These are phyloP conservation scores for Acanthococcus lagerstroemiae DNA, from an alignment of 2,888 invertebrate species.

Conservation along the genomic window DNA sequence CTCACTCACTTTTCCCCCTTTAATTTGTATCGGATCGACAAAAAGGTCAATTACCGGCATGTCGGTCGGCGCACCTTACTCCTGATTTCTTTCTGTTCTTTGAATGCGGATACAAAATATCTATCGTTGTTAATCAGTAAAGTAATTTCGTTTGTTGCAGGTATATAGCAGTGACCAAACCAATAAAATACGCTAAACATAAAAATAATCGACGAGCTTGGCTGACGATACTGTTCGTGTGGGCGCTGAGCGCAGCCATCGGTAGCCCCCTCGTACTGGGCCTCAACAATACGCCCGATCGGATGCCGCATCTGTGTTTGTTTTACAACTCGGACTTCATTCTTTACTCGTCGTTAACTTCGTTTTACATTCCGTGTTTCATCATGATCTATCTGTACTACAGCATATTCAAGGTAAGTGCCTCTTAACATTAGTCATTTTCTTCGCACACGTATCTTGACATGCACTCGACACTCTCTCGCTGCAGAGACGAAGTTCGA, in stretches of 20 bases:
- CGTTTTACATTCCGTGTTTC: slow-evolving; percentile 97
- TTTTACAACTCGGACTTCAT: slow-evolving; percentile 98
- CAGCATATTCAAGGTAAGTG: slow-evolving; percentile 86
- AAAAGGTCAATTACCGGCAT: too few species aligned
- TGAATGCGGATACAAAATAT: too few species aligned
- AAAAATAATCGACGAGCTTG: slow-evolving; percentile 90
- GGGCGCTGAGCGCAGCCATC: slow-evolving; percentile 91
- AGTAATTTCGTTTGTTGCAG: slow-evolving; percentile 50
- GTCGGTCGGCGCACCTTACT: too few species aligned
- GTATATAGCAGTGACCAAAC: slow-evolving; percentile 97
- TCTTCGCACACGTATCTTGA: too few species aligned
- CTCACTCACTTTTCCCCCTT: too few species aligned
- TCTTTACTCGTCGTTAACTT: slow-evolving; percentile 92
- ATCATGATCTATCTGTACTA: slow-evolving; percentile 98
- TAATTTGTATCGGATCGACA: too few species aligned
- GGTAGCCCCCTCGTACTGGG: slow-evolving; percentile 94
- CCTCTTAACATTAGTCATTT: too few species aligned
- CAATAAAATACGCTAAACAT: slow-evolving; percentile 97
- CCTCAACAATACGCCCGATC: slow-evolving; percentile 82
- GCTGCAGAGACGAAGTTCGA: too few species aligned
- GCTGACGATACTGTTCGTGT: slow-evolving; percentile 88
- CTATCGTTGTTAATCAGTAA: too few species aligned
- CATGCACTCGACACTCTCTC: too few species aligned
- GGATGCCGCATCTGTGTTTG: slow-evolving; percentile 74
- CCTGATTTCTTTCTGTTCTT: too few species aligned